Evolutionary conservation across 2,113 vertebrate genomes (phyloP).

Genomic region (Dendrocopos noguchii): DNA sequence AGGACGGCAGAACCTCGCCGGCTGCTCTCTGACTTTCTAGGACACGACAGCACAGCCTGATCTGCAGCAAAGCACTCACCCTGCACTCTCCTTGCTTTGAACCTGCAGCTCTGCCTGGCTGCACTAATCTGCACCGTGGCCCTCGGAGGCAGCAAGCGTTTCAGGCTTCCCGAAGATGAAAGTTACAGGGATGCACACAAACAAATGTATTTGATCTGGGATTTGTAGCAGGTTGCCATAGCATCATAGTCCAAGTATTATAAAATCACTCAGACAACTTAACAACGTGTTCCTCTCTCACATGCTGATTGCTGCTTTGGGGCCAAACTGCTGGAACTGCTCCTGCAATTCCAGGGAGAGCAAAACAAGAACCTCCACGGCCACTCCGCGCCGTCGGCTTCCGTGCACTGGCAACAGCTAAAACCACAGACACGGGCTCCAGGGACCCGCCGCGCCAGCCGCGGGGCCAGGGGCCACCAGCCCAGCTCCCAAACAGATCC

Average conservation of each 20-base stretch:
- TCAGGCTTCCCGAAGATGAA: constrained; percentile 41
- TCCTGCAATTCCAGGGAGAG: background rate
- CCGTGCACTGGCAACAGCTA: background rate
- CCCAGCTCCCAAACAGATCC: background rate
- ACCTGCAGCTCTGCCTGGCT: constrained; percentile 16
- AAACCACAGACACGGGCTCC: rapidly evolving
- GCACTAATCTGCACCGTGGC: constrained; percentile 5
- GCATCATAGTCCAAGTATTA: constrained; percentile 46
- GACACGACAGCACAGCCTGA: background rate
- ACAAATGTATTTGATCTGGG: constrained; percentile 57
- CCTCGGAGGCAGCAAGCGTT: constrained; percentile 39
- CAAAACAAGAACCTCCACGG: constrained; percentile 33
- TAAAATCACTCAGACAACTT: constrained; percentile 47
- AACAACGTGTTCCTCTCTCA: constrained; percentile 54
- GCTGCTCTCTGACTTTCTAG: constrained; percentile 49
- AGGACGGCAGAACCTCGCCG: background rate
- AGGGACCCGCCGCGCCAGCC: background rate
- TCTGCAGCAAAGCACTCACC: constrained; percentile 7
- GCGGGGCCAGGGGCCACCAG: background rate
- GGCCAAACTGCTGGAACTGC: constrained; percentile 41
- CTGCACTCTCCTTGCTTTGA: constrained; percentile 30
- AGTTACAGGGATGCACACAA: constrained; percentile 45
- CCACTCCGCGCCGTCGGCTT: background rate
- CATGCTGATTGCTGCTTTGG: constrained; percentile 18
- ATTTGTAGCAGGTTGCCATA: constrained; percentile 69